Base-by-base conservation (phyloP, 2,113 vertebrate species). In the Alethe diademata region DNA sequence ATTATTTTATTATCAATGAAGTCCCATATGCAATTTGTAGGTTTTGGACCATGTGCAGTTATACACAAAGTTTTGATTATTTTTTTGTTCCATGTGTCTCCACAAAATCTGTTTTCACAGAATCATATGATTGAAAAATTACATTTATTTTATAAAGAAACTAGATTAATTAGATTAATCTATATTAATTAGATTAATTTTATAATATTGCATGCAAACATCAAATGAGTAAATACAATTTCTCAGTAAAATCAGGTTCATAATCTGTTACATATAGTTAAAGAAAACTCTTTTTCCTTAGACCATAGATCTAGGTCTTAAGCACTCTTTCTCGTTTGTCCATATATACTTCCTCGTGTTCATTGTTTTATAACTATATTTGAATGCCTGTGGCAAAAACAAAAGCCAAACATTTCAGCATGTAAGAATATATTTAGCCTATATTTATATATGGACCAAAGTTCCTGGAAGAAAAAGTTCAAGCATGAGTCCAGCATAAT, bases 391-490 rank as follows among this genome's bases (percentile, higher is more conserved):
- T 84, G 72, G 79, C 75, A 91, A 88, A 88, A 88, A 4, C 19
- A 83, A 92, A 92, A 88, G 54, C 81, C 82, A 92, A 94, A 20
- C 23, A 79, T 90, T 94, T 94, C 62, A 82, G 60, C 26, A 22
- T 88, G 50, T 80, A 86, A 72, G 48, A 82, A 62, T 90, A 90
- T 47, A 60, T 66, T 79, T 90, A 79, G 57, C 48, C 48, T 88
- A 3, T 79, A 74, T 94, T 93, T 89, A 50, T 71, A 88, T 43
- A 61, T 53, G 43, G 56, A 89, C 86, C 61, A 81, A 89, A 89
- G 75, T 93, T 96, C 60, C 31, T 83, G 65, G 75, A 93, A 92
- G 60, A 84, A 91, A 78, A 89, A 57, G 38, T 80, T 90, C 60
- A 94, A 92, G 42, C 38, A 47, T 62, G n/a, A 87, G 65, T 78